Percentiles rank a stretch among this genome's conserved stretches.
Evolutionary conservation across 2,888 invertebrate species (phyloP).

Genomic region (Drosophila histrio): DNA sequence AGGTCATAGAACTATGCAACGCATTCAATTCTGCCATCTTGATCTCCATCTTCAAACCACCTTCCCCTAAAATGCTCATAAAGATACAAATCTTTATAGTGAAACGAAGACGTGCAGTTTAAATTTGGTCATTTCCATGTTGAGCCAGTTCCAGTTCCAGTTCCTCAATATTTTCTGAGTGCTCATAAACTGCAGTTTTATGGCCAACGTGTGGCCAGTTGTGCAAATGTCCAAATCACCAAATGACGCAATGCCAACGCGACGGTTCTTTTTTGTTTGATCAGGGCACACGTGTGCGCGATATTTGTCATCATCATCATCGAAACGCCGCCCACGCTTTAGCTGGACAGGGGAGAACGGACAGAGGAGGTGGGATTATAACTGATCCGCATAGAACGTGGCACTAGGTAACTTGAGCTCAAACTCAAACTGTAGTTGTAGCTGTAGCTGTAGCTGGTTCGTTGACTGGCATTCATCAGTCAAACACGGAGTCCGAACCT

Average conservation of each 20-base stretch:
- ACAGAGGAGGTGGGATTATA: conserved; percentile 12
- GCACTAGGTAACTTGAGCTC: conserved; percentile 62
- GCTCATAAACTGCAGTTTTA: conserved; percentile 67
- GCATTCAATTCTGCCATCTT: conserved; percentile 3
- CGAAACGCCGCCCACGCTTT: conserved; percentile 59
- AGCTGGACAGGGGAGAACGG: neutral
- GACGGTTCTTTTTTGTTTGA: conserved; percentile 39
- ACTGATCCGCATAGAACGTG: conserved; percentile 46
- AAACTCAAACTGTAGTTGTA: neutral
- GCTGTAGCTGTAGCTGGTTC: conserved; percentile 26
- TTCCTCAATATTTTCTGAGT: conserved; percentile 36
- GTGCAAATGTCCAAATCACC: conserved; percentile 35
- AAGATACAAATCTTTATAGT: conserved; percentile 62
- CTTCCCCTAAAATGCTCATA: conserved; percentile 20
- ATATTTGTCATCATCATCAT: conserved; percentile 70
- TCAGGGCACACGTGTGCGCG: conserved; percentile 56
- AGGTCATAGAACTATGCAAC: conserved; percentile 59
- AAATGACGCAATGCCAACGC: conserved; percentile 49
- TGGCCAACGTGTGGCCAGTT: conserved; percentile 50
- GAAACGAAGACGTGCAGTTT: conserved; percentile 55
- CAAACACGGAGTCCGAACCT: conserved; percentile 48
- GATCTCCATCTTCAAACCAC: conserved; percentile 2
- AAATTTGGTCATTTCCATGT: conserved; percentile 57
- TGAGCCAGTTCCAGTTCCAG: conserved; percentile 26
- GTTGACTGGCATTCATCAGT: conserved; percentile 69